Conservation (phyloP, 2,797 vertebrate genomes). For the Tenualosa ilisha region DNA sequence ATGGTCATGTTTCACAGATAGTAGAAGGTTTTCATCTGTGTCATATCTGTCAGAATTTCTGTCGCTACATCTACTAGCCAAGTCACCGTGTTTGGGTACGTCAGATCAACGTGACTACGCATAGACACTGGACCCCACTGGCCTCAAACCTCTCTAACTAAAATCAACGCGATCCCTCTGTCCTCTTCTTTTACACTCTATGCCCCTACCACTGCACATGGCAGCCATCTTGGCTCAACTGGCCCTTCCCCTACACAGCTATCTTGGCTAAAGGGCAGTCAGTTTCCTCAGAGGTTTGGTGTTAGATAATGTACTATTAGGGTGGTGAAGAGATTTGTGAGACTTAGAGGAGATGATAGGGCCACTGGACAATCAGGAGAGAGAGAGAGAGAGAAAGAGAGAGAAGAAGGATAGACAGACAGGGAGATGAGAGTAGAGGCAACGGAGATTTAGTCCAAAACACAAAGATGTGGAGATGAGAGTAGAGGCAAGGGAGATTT, state of each 20-base stretch:
- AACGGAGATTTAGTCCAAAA: neutral
- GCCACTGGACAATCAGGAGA: neutral
- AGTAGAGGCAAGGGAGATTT: neutral
- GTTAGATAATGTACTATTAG: neutral
- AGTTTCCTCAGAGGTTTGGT: neutral
- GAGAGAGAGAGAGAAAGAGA: neutral
- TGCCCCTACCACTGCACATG: neutral
- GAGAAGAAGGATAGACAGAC: neutral
- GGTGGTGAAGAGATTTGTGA: neutral
- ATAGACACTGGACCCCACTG: no score
- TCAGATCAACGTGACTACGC: no score
- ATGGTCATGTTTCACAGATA: no score
- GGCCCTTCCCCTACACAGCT: no score
- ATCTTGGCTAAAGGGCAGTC: neutral
- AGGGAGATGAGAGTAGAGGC: neutral
- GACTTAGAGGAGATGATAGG: neutral
- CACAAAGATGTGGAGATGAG: neutral
- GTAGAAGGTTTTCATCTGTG: no score
- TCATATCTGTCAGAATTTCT: no score
- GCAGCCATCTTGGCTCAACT: neutral
- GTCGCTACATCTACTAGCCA: no score
- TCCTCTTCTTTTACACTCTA: no score
- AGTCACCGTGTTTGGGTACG: no score
- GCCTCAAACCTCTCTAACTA: no score
- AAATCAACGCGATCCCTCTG: no score